Conservation (phyloP, 2,113 vertebrate genomes). For the Columba livia region DNA sequence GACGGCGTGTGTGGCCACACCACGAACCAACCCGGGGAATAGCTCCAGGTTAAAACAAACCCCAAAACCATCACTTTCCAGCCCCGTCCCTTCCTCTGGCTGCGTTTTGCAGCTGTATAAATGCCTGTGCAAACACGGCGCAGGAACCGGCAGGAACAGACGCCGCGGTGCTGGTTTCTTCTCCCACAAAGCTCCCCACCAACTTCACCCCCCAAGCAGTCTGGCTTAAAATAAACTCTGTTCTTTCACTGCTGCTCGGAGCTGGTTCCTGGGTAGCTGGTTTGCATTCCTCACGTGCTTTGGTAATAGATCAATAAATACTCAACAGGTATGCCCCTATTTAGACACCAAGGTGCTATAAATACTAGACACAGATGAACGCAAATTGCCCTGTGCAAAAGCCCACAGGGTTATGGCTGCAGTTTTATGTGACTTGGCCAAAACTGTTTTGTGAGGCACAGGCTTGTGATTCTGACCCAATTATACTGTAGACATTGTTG, state of each 20-base stretch:
- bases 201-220: neutral
- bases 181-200: neutral
- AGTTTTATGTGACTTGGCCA: neutral
- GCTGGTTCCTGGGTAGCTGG: neutral
- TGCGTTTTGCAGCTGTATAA: neutral
- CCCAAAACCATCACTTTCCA: neutral
- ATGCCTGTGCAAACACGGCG: neutral
- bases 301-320: neutral
- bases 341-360: neutral
- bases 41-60: neutral
- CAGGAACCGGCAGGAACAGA: neutral
- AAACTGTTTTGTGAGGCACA: neutral
- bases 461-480: neutral
- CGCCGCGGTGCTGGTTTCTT: neutral
- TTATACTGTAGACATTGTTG: accelerated
- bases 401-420: neutral
- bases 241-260: neutral
- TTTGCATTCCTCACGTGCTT: neutral
- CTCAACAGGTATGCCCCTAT: neutral
- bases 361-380: neutral
- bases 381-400: neutral
- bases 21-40: neutral
- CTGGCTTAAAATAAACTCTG: neutral
- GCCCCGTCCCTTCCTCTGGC: neutral
- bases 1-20: neutral